Percentiles rank a stretch among this genome's conserved stretches.
These are phyloP conservation scores for Antennarius striatus DNA, from an alignment of 2,113 vertebrate species.

Conservation along the genomic window DNA sequence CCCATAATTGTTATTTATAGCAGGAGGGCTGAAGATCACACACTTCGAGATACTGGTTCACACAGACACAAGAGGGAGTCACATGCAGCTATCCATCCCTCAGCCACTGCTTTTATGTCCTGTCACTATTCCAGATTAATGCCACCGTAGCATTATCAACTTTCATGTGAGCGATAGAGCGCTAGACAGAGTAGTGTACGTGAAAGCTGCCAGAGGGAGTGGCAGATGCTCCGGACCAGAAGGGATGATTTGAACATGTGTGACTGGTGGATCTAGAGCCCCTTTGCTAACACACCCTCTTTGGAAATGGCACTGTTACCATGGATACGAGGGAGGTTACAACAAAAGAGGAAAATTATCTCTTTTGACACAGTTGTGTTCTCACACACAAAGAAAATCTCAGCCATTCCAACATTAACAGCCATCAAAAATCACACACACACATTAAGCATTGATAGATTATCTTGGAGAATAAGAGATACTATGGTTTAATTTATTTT, in stretches of 20 bases:
- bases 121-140: conserved; percentile 47
- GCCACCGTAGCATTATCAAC: conserved; percentile 34
- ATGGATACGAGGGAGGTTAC: conserved; percentile 66
- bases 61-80: conserved; percentile 16
- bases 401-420: neutral
- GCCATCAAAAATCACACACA: conserved; percentile 10
- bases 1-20: conserved; percentile 41
- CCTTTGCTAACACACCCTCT: conserved; percentile 32
- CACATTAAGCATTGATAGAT: no score
- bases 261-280: conserved; percentile 57
- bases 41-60: conserved; percentile 21
- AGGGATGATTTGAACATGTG: conserved; percentile 51
- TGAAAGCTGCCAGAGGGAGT: conserved; percentile 55
- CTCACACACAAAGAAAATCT: neutral
- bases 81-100: conserved; percentile 38
- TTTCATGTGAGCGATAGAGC: conserved; percentile 27
- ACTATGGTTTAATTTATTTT: neutral
- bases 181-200: conserved; percentile 12
- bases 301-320: conserved; percentile 60
- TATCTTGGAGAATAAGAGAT: no score
- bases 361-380: conserved; percentile 42
- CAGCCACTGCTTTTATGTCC: conserved; percentile 27
- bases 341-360: conserved; percentile 57
- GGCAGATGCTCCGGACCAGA: conserved; percentile 69
- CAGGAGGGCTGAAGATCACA: conserved; percentile 13